phyloP scores from a whole-genome alignment of 2,113 vertebrate species.

The Campylomormyrus tamandua region DNA sequence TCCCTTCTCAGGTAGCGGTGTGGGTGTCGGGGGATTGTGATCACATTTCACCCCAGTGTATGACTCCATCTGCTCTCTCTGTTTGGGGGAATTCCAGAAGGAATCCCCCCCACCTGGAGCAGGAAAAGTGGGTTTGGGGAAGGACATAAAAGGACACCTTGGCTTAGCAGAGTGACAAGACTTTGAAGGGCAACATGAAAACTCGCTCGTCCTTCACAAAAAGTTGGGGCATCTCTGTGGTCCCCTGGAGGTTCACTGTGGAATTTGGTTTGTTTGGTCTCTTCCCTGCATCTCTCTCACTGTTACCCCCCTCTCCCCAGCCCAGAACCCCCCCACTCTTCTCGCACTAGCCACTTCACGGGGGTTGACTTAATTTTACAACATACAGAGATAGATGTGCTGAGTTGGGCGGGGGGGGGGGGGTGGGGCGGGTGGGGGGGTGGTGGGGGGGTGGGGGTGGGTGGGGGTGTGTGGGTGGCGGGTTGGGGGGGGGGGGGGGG shows the following conservation, averaged over 20 bases:
- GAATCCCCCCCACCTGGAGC: not conserved
- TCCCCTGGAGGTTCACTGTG: not conserved
- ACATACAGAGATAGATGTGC: not conserved
- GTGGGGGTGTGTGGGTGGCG: no score
- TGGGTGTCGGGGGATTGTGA: not conserved
- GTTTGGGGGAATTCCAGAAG: not conserved
- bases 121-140: not conserved
- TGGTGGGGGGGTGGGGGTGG: accelerated
- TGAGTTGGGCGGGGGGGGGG: no score
- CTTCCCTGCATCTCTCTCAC: not conserved
- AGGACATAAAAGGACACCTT: not conserved
- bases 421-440: not conserved
- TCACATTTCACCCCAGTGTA: not conserved
- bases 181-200: not conserved
- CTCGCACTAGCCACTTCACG: not conserved
- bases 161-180: not conserved
- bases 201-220: not conserved
- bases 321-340: no score
- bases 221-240: not conserved
- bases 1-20: not conserved
- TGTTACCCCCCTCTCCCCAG: not conserved
- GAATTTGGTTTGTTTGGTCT: not conserved
- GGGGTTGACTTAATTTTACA: not conserved
- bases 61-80: not conserved
- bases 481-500: no score